Conservation (phyloP, 2,888 invertebrate species). For the Hybos culiciformis region DNA sequence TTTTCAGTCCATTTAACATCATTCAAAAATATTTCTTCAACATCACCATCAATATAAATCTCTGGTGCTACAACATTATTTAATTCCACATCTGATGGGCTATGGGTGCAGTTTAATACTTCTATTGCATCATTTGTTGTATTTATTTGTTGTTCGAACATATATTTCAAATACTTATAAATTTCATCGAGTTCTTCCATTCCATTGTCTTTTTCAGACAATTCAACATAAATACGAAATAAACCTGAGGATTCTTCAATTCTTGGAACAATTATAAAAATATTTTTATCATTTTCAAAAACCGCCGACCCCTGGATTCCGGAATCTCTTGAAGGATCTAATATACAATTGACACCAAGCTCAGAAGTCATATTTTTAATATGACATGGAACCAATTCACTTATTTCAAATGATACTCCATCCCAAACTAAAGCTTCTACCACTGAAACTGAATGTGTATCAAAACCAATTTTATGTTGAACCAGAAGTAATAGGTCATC, state of each 20-base stretch:
- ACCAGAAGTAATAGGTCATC: conserved; percentile 34
- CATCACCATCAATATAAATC: conserved; percentile 20
- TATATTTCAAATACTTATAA: conserved; percentile 21
- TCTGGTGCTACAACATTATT: conserved; percentile 18
- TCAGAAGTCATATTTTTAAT: conserved; percentile 18
- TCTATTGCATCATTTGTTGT: conserved; percentile 17
- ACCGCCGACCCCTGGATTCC: conserved; percentile 28
- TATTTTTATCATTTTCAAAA: conserved; percentile 19
- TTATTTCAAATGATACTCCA: conserved; percentile 30
- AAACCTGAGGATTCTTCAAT: conserved; percentile 26
- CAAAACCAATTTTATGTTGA: conserved; percentile 32
- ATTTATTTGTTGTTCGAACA: conserved; percentile 25
- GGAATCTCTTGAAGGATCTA: conserved; percentile 25
- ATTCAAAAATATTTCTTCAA: conserved; percentile 23
- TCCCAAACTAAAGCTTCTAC: conserved; percentile 35
- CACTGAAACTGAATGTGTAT: conserved; percentile 26
- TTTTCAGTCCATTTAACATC: conserved; percentile 22
- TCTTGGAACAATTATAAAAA: conserved; percentile 29
- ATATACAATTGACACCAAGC: conserved; percentile 27
- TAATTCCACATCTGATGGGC: conserved; percentile 7
- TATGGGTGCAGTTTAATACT: conserved; percentile 13
- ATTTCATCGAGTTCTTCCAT: conserved; percentile 26
- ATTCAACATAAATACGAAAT: conserved; percentile 25
- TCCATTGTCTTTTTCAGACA: conserved; percentile 26
- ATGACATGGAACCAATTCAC: conserved; percentile 26